Evolutionary conservation across 2,888 invertebrate species (phyloP).

Genomic region (Allolobophora icterica): DNA sequence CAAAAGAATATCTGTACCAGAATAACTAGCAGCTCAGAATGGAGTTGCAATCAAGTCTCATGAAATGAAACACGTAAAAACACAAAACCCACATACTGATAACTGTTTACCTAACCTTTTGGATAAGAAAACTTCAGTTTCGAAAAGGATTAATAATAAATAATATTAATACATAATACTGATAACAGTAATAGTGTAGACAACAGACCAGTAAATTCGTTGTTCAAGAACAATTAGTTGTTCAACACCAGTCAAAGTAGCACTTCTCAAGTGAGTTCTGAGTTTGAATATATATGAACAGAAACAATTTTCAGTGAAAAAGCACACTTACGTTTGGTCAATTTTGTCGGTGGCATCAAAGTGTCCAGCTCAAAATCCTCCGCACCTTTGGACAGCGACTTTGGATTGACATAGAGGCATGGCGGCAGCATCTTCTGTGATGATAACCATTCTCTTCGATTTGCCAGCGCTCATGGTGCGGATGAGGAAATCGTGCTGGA

Average conservation of each 20-base stretch:
- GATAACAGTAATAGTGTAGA: background rate
- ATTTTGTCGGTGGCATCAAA: background rate
- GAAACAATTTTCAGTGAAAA: background rate
- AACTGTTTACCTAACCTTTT: background rate
- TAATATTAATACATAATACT: background rate
- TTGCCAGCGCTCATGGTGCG: conserved; percentile 64
- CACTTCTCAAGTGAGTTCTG: background rate
- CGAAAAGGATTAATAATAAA: too few species aligned
- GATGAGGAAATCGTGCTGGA: conserved; percentile 64
- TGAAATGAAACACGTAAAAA: background rate
- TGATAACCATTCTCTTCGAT: conserved; percentile 62
- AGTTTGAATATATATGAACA: background rate
- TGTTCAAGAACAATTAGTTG: too few species aligned
- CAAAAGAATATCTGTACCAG: background rate
- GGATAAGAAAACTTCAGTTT: too few species aligned
- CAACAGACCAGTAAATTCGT: too few species aligned
- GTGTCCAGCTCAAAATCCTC: conserved; percentile 13
- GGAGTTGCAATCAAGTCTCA: background rate
- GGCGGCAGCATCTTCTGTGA: conserved; percentile 60
- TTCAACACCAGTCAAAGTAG: too few species aligned
- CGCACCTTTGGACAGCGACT: conserved; percentile 45
- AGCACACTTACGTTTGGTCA: background rate
- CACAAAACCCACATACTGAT: background rate
- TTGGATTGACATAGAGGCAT: conserved; percentile 62
- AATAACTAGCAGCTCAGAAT: background rate